These are phyloP conservation scores for Ptychodera flava DNA, from an alignment of 35 echinoderm and acorn worm species.

Conservation along the genomic window DNA sequence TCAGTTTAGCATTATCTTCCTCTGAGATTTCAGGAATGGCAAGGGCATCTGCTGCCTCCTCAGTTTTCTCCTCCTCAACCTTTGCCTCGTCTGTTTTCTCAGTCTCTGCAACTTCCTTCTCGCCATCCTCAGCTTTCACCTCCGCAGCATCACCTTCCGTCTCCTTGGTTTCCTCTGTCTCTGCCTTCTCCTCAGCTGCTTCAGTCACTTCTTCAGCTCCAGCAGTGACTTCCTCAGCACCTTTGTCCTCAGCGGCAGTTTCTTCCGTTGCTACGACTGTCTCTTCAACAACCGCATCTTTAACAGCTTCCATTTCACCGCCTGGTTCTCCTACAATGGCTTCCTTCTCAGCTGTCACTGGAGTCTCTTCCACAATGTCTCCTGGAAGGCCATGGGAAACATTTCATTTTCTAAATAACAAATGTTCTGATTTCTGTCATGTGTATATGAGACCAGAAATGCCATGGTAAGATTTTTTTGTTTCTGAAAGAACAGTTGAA, in stretches of 20 bases:
- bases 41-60: background rate
- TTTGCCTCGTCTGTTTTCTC: background rate
- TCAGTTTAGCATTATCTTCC: slow-evolving; percentile 9
- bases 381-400: background rate
- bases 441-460: no score
- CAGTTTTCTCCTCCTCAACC: background rate
- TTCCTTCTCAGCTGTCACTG: background rate
- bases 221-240: background rate
- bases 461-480: no score
- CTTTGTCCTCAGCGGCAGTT: slow-evolving; percentile 39
- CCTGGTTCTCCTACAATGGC: background rate
- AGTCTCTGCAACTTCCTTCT: background rate
- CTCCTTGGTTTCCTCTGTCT: background rate
- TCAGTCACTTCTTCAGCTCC: background rate
- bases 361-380: background rate
- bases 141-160: background rate
- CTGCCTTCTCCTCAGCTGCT: background rate
- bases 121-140: background rate
- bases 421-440: background rate
- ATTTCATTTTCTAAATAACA: background rate
- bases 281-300: slow-evolving; percentile 47
- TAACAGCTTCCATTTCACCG: slow-evolving; percentile 3
- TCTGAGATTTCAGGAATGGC: background rate
- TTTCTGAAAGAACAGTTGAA: no score
- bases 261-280: slow-evolving; percentile 36